Conservation (phyloP, 2,888 invertebrate species). For the Rhagium mordax region DNA sequence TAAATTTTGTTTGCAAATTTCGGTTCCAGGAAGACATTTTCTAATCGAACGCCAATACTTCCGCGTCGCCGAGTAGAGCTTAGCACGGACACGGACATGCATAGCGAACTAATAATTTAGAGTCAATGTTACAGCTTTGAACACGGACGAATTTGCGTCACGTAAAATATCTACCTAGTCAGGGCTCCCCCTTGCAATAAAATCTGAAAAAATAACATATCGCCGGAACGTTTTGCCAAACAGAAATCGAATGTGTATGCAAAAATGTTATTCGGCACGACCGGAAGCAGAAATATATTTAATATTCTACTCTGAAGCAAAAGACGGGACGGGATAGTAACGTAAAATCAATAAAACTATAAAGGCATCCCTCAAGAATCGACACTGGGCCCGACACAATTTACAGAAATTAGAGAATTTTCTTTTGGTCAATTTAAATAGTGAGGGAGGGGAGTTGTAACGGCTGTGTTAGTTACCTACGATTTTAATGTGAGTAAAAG, state of each 20-base stretch:
- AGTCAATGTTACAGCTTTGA: background rate
- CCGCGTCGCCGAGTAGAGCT: background rate
- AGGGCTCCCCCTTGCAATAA: background rate
- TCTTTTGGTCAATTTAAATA: no score
- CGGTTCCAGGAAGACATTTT: background rate
- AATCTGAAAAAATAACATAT: background rate
- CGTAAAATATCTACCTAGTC: conserved; percentile 2
- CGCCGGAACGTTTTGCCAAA: background rate
- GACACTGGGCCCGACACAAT: no score
- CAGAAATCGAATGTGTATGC: background rate
- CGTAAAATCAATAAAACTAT: no score
- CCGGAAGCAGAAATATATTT: no score
- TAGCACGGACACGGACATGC: background rate
- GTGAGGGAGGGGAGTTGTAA: no score
- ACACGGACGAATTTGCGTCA: background rate
- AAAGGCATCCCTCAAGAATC: no score
- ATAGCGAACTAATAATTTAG: conserved; percentile 18
- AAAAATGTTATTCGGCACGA: background rate
- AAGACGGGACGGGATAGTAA: no score
- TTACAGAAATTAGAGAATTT: no score
- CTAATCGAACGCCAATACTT: background rate
- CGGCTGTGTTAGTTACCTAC: no score
- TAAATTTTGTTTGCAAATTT: background rate
- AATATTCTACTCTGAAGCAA: no score
- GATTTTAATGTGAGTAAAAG: no score